A percentile compares a stretch with the other conserved stretches of the same genome.
These are phyloP conservation scores for Oxygymnocypris stewartii DNA, from an alignment of 2,113 vertebrate species.

Conservation along the genomic window DNA sequence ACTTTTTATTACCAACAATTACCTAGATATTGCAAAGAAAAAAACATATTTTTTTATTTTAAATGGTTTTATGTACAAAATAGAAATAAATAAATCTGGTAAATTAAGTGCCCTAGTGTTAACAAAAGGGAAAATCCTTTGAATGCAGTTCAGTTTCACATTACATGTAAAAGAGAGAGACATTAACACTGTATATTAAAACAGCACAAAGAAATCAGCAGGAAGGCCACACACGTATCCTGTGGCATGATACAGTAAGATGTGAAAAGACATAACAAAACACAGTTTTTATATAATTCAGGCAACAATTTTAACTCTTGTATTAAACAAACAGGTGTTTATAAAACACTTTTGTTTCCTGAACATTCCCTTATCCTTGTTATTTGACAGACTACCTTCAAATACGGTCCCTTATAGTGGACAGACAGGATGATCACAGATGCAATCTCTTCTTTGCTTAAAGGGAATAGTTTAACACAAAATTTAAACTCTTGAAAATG, in stretches of 20 bases:
- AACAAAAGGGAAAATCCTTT: neutral
- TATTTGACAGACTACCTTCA: neutral
- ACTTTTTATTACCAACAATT: conserved; percentile 17
- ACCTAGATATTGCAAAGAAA: neutral
- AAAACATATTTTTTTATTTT: conserved; percentile 30
- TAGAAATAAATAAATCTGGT: conserved; percentile 55
- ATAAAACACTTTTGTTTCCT: conserved; percentile 20
- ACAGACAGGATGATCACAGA: neutral
- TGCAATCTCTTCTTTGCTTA: neutral
- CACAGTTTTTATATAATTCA: neutral
- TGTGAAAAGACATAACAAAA: neutral
- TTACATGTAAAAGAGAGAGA: neutral
- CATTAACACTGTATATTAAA: conserved; percentile 17
- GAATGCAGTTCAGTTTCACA: conserved; percentile 20
- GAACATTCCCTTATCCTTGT: conserved; percentile 38
- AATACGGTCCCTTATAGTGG: neutral
- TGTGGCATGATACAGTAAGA: neutral
- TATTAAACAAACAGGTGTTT: conserved; percentile 9
- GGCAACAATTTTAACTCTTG: neutral
- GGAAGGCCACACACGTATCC: neutral
- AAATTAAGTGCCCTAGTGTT: conserved; percentile 51
- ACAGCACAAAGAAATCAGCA: conserved; percentile 15
- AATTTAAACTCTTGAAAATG: neutral
- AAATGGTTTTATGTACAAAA: conserved; percentile 49
- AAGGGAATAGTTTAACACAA: neutral